Evolutionary conservation across 1,140 invertebrate species (phyloP).

Genomic region (Tribolium castaneum): DNA sequence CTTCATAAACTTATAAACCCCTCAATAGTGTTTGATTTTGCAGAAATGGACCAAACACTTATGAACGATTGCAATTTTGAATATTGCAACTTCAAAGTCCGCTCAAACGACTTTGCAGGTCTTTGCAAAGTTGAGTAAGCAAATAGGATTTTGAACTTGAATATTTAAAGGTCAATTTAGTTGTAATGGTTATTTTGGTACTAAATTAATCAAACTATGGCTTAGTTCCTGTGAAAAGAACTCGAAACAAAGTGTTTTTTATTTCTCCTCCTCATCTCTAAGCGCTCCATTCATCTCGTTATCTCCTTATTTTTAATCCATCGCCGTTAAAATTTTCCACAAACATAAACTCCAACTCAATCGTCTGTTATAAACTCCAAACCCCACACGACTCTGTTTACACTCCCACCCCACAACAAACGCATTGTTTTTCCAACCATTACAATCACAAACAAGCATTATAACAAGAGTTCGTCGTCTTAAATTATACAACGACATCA

Average conservation of each 20-base stretch:
- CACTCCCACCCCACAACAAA: constrained; percentile 8
- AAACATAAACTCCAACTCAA: neutral
- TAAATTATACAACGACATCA: constrained; percentile 39
- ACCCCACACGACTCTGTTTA: neutral
- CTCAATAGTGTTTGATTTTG: neutral
- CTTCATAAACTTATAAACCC: too few species aligned
- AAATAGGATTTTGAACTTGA: neutral
- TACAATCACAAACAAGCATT: neutral
- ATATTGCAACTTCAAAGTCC: neutral
- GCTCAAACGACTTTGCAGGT: neutral
- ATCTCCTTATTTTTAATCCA: too few species aligned
- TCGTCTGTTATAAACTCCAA: neutral
- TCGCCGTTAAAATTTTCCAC: too few species aligned
- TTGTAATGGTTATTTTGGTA: neutral
- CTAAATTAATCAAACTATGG: too few species aligned
- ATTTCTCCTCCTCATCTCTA: too few species aligned
- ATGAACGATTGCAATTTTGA: neutral
- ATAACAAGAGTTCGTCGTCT: neutral
- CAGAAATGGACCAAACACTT: neutral
- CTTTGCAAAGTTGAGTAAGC: neutral
- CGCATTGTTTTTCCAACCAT: constrained; percentile 18
- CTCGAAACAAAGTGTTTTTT: too few species aligned
- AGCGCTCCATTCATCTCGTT: too few species aligned
- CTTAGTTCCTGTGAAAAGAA: too few species aligned
- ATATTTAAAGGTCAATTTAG: neutral